phyloP scores from a whole-genome alignment of 2,797 vertebrate species.

The Tarsius wallacei region DNA sequence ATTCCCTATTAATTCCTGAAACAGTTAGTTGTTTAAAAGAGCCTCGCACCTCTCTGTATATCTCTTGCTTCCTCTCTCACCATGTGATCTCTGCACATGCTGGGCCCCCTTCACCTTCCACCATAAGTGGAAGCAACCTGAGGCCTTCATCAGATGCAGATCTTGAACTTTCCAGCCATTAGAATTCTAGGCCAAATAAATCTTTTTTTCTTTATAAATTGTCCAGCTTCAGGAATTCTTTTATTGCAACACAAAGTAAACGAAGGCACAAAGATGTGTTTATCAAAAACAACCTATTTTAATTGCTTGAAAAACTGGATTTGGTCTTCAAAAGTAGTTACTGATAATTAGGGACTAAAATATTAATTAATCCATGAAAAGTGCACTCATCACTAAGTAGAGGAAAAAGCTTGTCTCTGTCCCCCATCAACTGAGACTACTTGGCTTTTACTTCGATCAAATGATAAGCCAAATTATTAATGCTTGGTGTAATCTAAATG shows the following conservation, averaged over 20 bases:
- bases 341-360: background rate
- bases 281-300: background rate
- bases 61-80: background rate
- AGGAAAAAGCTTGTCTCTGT: background rate
- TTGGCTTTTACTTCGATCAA: background rate
- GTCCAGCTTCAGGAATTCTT: background rate
- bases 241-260: background rate
- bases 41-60: background rate
- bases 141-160: background rate
- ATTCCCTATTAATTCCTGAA: background rate
- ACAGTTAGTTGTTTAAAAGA: background rate
- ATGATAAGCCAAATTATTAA: background rate
- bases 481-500: background rate
- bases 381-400: background rate
- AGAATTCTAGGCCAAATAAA: background rate
- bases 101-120: background rate
- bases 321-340: background rate
- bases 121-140: background rate
- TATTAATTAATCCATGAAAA: slow-evolving; percentile 14
- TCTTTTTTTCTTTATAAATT: background rate
- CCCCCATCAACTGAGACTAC: background rate
- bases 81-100: background rate
- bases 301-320: background rate
- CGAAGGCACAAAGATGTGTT: background rate
- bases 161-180: background rate